phyloP scores from a whole-genome alignment of 2,888 invertebrate genomes.

The Rhagonycha fulva region DNA sequence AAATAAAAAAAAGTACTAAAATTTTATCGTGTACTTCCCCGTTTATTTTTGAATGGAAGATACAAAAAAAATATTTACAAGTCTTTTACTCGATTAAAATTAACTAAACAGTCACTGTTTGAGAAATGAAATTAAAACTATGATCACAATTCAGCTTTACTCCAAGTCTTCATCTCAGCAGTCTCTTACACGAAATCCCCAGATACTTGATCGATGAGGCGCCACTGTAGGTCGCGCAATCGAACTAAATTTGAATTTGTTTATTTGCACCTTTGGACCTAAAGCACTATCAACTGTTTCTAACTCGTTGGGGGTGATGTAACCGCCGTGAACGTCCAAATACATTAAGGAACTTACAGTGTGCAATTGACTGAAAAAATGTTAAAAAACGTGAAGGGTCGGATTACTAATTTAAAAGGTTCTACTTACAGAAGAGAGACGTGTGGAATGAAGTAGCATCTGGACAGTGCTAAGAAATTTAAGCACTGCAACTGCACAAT shows the following conservation, averaged over 20 bases:
- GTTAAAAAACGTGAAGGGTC: not conserved
- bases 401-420: not conserved
- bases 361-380: conserved; percentile 53
- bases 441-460: conserved; percentile 79
- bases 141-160: not conserved
- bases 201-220: conserved; percentile 83
- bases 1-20: no score
- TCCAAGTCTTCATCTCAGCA: conserved; percentile 46
- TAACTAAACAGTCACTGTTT: not conserved
- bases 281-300: conserved; percentile 61
- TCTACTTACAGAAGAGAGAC: conserved; percentile 69
- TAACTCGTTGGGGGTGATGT: conserved; percentile 64
- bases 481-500: conserved; percentile 65
- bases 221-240: conserved; percentile 91
- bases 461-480: conserved; percentile 77
- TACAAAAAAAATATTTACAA: not conserved
- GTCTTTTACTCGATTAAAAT: not conserved
- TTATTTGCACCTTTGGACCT: conserved; percentile 65
- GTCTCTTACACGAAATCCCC: conserved; percentile 85
- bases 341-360: conserved; percentile 69
- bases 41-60: not conserved
- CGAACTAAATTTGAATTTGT: conserved; percentile 79
- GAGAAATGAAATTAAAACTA: not conserved
- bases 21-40: not conserved
- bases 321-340: conserved; percentile 84